A percentile compares a stretch with the other conserved stretches of the same genome.
These are phyloP conservation scores for Gymnorhina tibicen DNA, from an alignment of 2,113 vertebrate genomes.

Conservation along the genomic window DNA sequence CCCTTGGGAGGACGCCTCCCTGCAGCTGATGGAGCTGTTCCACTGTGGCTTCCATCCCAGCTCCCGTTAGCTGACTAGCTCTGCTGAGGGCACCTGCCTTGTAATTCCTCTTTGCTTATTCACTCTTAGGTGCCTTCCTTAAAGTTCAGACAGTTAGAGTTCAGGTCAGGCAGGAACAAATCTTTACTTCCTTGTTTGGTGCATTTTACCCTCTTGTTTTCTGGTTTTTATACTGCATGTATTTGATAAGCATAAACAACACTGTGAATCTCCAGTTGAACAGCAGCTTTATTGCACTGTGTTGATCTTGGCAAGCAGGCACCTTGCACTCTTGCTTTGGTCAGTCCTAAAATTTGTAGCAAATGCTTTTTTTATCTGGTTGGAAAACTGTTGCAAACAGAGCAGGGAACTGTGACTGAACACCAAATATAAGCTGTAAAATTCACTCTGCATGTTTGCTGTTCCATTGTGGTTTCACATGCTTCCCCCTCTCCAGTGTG, in stretches of 20 bases:
- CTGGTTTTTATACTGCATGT: not conserved
- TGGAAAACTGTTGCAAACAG: not conserved
- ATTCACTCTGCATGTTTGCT: not conserved
- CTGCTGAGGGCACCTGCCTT: not conserved
- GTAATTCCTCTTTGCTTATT: not conserved
- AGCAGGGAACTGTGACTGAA: not conserved
- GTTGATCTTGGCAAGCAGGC: not conserved
- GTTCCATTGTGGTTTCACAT: accelerated
- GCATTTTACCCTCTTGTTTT: not conserved
- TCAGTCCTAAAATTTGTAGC: not conserved
- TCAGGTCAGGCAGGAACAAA: not conserved
- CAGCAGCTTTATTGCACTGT: not conserved
- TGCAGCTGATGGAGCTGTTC: not conserved
- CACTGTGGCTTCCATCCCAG: not conserved
- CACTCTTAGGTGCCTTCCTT: not conserved
- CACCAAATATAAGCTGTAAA: not conserved
- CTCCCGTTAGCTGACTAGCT: not conserved
- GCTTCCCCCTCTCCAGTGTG: not conserved
- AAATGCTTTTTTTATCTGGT: not conserved
- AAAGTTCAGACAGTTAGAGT: not conserved
- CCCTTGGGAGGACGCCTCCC: not conserved
- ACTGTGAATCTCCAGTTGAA: not conserved
- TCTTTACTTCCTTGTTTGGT: not conserved
- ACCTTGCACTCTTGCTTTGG: not conserved
- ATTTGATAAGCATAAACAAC: not conserved